Percentiles rank a stretch among this genome's conserved stretches.
Evolutionary conservation across 2,888 invertebrate genomes (phyloP).

Genomic region (Shargacucullia verbasci): DNA sequence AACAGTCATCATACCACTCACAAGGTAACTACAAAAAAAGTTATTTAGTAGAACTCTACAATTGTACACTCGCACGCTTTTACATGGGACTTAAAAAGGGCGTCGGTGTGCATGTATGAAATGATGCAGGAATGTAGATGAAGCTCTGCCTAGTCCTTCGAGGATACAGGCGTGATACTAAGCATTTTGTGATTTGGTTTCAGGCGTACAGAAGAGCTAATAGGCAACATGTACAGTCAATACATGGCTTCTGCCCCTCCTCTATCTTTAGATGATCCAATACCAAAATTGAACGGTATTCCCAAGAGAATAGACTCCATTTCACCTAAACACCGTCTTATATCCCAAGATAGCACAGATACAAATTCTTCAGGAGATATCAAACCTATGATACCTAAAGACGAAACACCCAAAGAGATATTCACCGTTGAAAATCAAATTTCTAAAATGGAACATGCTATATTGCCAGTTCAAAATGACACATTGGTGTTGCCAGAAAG

Average conservation of each 20-base stretch:
- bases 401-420: conserved; percentile 65
- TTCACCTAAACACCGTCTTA: conserved; percentile 66
- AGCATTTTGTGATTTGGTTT: conserved; percentile 35
- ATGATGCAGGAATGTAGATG: too few species aligned
- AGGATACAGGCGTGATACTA: too few species aligned
- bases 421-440: conserved; percentile 81
- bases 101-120: too few species aligned
- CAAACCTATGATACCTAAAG: conserved; percentile 69
- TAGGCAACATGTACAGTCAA: conserved; percentile 87
- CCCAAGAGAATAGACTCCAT: conserved; percentile 69
- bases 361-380: conserved; percentile 83
- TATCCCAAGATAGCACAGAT: conserved; percentile 79
- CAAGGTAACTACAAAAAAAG: too few species aligned
- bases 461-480: conserved; percentile 62
- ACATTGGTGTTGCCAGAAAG: conserved; percentile 38
- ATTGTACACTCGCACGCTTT: too few species aligned
- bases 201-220: conserved; percentile 90
- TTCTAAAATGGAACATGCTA: conserved; percentile 69
- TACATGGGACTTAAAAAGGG: too few species aligned
- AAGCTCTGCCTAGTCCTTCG: too few species aligned
- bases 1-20: conserved; percentile 90
- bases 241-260: conserved; percentile 86
- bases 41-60: too few species aligned
- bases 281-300: conserved; percentile 72
- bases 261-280: conserved; percentile 71